Evolutionary conservation across 2,113 vertebrate species (phyloP), one percentile per base, ranked within the genome.

Genomic region (Pteronura brasiliensis): DNA sequence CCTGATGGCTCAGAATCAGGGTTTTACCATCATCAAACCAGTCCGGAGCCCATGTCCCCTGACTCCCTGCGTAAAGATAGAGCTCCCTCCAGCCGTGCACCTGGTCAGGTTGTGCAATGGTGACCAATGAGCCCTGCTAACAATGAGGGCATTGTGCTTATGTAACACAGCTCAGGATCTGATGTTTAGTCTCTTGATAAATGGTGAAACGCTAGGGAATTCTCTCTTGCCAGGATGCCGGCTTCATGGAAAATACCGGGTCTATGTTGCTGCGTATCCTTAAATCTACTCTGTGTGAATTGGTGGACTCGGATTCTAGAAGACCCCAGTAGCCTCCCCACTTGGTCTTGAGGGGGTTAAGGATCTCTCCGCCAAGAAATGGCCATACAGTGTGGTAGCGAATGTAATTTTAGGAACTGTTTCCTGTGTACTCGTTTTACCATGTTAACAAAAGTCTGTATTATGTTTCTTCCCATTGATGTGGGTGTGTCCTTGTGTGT

Each of bases 91-190:
- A 92, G 71, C 97, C 20, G 39, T 95, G 98, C 98, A 99, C 98
- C 98, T 99, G 98, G 98, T 85, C 97, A 93, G 93, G 97, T 98
- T 99, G 98, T 98, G 98, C 98, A 99, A 98, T 95, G 93, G 79
- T 98, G 80, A 97, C 98, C 98, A 98, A 97, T 97, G 95, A 98
- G 97, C 99, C 98, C 98, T 99, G 99, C 98, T 98, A 99, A 98
- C 98, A 99, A 98, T 99, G 98, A 98, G 98, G 96, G 98, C 98
- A 98, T 98, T 99, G 98, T 98, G 96, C 95, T 98, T 98, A 9
- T 98, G 98, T 98, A 98, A 98, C 98, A 97, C 95, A 98, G 98
- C 97, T 91, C 97, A 97, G 97, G 97, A 98, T 98, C 98, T 97
- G 93, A 98, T 97, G 97, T 96, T 96, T 97, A 98, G 96, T 98